Conservation (phyloP, 2,888 invertebrate species). For the Barypeithes pellucidus region DNA sequence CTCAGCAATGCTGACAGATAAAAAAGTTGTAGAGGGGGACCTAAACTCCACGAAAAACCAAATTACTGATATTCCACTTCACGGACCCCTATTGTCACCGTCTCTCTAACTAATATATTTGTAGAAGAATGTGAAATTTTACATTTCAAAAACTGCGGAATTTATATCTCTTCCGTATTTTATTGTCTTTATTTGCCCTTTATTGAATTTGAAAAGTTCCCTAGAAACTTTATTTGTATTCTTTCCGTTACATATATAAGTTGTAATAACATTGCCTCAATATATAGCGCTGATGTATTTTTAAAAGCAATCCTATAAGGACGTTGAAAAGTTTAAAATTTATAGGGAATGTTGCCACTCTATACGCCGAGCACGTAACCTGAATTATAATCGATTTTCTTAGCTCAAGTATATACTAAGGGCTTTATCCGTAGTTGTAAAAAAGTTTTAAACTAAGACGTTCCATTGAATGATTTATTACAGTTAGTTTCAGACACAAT, state of each 20-base stretch:
- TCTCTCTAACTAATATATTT: no score
- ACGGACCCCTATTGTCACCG: no score
- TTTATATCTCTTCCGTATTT: no score
- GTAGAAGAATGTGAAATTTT: no score
- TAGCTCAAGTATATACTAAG: not conserved
- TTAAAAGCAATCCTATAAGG: constrained; percentile 2
- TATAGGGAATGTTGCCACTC: not conserved
- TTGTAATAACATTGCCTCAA: not conserved
- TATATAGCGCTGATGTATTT: not conserved
- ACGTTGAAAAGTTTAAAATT: constrained; percentile 12
- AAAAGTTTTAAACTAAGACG: not conserved
- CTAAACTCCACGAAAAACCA: no score
- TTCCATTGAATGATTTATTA: not conserved
- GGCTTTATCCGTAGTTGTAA: not conserved
- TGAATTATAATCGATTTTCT: constrained; percentile 12
- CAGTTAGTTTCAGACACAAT: not conserved
- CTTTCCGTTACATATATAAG: not conserved
- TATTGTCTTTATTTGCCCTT: no score
- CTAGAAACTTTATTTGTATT: not conserved
- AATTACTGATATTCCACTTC: no score
- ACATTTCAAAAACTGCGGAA: no score
- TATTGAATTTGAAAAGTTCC: no score
- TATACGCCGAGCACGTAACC: constrained; percentile 2
- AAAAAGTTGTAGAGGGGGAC: no score
- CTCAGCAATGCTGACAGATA: no score